Evolutionary conservation across 2,888 invertebrate genomes (phyloP).

Genomic region (Cosmia pyralina): DNA sequence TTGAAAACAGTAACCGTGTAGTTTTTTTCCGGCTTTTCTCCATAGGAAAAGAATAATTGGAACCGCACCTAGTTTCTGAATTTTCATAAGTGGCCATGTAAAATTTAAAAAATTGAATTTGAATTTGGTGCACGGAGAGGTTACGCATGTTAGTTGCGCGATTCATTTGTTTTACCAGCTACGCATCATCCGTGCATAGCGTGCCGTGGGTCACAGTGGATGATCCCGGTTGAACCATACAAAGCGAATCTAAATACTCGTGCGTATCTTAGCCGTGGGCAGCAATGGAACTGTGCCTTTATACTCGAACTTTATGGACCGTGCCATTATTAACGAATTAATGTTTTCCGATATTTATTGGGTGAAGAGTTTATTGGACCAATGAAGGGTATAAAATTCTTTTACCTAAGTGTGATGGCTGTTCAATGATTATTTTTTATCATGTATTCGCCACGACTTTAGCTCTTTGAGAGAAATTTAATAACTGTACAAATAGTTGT

Average conservation of each 20-base stretch:
- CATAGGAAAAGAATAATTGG: neutral
- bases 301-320: constrained; percentile 36
- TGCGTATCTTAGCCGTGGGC: neutral
- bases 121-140: neutral
- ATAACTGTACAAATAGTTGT: too few relatives aligned
- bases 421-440: neutral
- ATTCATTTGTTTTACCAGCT: too few relatives aligned
- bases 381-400: neutral
- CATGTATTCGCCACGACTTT: neutral
- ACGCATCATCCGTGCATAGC: too few relatives aligned
- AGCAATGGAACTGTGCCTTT: constrained; percentile 24
- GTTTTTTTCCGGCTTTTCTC: neutral
- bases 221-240: neutral
- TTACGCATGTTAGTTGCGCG: neutral
- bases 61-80: neutral
- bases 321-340: constrained; percentile 49
- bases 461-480: neutral
- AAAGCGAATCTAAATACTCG: neutral
- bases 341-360: constrained; percentile 48
- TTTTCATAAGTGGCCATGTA: neutral
- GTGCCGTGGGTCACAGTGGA: neutral
- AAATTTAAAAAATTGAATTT: too few relatives aligned
- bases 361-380: constrained; percentile 12
- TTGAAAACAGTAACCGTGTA: neutral
- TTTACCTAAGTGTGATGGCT: neutral